Evolutionary conservation across 2,797 vertebrate species (phyloP).

Genomic region (Lycodopsis pacificus): DNA sequence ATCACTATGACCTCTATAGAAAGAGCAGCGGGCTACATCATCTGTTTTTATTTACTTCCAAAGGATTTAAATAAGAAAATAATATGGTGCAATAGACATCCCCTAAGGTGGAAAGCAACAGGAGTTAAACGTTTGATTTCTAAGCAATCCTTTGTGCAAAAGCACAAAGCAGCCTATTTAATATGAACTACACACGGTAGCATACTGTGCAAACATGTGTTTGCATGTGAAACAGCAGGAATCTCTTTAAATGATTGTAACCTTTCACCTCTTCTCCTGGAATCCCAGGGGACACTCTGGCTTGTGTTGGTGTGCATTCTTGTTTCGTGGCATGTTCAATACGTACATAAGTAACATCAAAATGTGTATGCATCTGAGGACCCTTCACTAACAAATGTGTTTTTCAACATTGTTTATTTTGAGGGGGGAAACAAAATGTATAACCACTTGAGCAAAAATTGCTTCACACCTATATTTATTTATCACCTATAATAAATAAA

Average conservation of each 20-base stretch:
- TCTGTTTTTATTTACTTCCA: not conserved
- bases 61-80: constrained; percentile 13
- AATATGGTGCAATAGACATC: constrained; percentile 3
- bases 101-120: not conserved
- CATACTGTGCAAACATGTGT: not conserved
- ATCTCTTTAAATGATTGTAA: not conserved
- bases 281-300: not conserved
- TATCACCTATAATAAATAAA: not conserved
- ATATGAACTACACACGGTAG: not conserved
- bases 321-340: constrained; percentile 14
- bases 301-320: not conserved
- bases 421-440: not conserved
- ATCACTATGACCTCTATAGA: constrained; percentile 24
- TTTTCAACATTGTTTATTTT: constrained; percentile 8
- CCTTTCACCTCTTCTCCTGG: not conserved
- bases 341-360: not conserved
- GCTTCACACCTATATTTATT: not conserved
- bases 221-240: not conserved
- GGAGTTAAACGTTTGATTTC: constrained; percentile 4
- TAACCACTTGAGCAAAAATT: constrained; percentile 3
- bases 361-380: constrained; percentile 12
- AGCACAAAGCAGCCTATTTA: not conserved
- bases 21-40: not conserved
- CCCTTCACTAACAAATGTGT: not conserved
- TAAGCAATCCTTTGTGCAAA: constrained; percentile 3